Evolutionary conservation across 2,888 invertebrate species (phyloP).

Genomic region (Laspeyria flexula): DNA sequence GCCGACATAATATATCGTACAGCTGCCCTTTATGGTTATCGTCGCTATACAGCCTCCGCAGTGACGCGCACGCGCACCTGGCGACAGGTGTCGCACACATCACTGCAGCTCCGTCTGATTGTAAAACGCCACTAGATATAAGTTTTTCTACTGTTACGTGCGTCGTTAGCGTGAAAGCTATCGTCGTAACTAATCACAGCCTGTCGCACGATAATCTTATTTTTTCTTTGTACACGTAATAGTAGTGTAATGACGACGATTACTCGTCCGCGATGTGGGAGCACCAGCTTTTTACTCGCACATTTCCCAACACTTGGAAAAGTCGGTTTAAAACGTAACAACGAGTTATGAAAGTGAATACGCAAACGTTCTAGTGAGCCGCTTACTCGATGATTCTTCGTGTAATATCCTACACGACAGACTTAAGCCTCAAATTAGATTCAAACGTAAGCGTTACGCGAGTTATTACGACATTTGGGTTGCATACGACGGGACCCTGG

Average conservation of each 20-base stretch:
- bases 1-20: conserved; percentile 69
- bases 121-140: conserved; percentile 40
- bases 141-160: conserved; percentile 58
- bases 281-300: conserved; percentile 72
- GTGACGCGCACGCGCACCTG: conserved; percentile 69
- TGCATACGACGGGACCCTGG: conserved; percentile 30
- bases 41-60: conserved; percentile 64
- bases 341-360: conserved; percentile 81
- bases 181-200: conserved; percentile 62
- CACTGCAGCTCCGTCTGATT: conserved; percentile 30
- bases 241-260: conserved; percentile 67
- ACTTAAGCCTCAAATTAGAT: conserved; percentile 58
- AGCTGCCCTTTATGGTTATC: conserved; percentile 79
- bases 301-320: conserved; percentile 80
- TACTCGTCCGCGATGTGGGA: conserved; percentile 78
- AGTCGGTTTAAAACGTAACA: conserved; percentile 78
- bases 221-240: conserved; percentile 60
- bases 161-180: conserved; percentile 70
- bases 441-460: conserved; percentile 47
- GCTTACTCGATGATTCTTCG: conserved; percentile 65
- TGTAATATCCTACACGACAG: conserved; percentile 70
- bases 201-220: conserved; percentile 65
- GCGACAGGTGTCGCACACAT: conserved; percentile 69
- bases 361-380: conserved; percentile 70
- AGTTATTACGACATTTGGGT: conserved; percentile 51